Base-by-base conservation (phyloP, 2,797 vertebrate genomes). In the Salmo trutta region DNA sequence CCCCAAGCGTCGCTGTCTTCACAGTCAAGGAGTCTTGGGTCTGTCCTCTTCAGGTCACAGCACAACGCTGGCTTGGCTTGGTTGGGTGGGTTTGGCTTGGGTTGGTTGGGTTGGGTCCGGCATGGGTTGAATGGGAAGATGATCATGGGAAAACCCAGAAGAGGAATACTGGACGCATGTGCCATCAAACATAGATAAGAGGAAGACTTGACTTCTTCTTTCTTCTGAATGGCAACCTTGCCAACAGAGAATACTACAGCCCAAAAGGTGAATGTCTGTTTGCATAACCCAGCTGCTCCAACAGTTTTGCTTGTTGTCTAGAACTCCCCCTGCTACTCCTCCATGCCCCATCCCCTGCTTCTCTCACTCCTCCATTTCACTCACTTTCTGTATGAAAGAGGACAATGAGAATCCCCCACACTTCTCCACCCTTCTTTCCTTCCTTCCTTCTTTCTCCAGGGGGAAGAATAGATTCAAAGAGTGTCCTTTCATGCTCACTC, bases 391-490 rank as follows among this genome's bases (percentile, higher is more conserved):
- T 53, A 67, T 66, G 62, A 53, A 53, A 17, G 41, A 31, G 51
- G 41, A 33, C 14, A 54, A 51, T 36, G 72, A 78, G 54, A n/a
- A 21, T n/a, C 29, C 59, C 29, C 36, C 29, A 33, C n/a, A 6
- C 72, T 17, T 29, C n/a, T 31, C 19, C 72, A 31, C 47, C 29
- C 72, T 51, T 36, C 74, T 29, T 62, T 19, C 41, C 70, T 52
- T 19, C 41, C 70, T 7, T 27, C 8, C 29, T 27, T 59, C 19
- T 59, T 59, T 67, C 77, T 29, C 56, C 19, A 47, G 67, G 51
- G 21, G 68, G 68, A 27, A 82, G 81, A 72, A 79, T 64, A 68
- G 68, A 54, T 67, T 70, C 74, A 82, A 79, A 79, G 71, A 75
- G 59, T 75, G 68, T 75, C 67, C 67, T 75, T 77, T 82, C 73